Evolutionary conservation across 2,113 vertebrate species (phyloP).

Genomic region (Hippoglossus stenolepis): DNA sequence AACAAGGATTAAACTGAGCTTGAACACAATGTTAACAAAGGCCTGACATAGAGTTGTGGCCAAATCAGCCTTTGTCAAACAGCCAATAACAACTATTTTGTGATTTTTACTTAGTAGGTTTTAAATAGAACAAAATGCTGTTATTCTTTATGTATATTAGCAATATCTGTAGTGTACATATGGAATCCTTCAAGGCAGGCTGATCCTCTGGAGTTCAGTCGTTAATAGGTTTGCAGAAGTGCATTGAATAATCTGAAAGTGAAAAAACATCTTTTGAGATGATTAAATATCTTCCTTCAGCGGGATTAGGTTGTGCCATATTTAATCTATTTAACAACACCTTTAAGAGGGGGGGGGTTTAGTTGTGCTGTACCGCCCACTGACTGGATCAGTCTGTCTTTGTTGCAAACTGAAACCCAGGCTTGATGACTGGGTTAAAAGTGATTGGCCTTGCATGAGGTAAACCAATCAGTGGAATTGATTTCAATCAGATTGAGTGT

Average conservation of each 20-base stretch:
- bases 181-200: not conserved
- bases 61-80: not conserved
- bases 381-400: conserved; percentile 10
- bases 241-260: not conserved
- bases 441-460: conserved; percentile 1
- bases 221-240: not conserved
- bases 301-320: not conserved
- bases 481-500: conserved; percentile 6
- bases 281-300: not conserved
- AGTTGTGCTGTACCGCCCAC: not conserved
- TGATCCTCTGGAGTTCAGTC: not conserved
- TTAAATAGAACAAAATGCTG: not conserved
- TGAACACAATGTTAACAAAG: conserved; percentile 1
- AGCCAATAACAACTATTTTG: not conserved
- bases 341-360: not conserved
- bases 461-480: not conserved
- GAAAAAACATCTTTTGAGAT: not conserved
- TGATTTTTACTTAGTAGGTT: not conserved
- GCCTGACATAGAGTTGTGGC: not conserved
- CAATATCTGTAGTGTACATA: not conserved
- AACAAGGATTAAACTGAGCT: conserved; percentile 16
- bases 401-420: conserved; percentile 36
- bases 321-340: not conserved
- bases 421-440: not conserved
- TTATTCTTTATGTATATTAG: not conserved